A percentile compares a stretch with the other conserved stretches of the same genome.
These are phyloP conservation scores for Limenitis camilla DNA, from an alignment of 2,888 invertebrate species.

Conservation along the genomic window DNA sequence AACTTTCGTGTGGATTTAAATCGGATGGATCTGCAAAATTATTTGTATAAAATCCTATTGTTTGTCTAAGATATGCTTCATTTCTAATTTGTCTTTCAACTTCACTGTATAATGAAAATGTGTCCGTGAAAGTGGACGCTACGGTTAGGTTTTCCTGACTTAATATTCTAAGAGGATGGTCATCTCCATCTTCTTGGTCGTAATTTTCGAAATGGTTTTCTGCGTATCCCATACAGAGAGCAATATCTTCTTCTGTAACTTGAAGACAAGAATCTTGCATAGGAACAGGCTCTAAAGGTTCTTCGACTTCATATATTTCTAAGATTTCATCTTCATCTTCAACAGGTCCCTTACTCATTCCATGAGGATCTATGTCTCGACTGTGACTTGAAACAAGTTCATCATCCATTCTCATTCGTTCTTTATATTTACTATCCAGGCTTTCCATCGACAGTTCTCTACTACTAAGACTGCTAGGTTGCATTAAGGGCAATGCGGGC, in stretches of 20 bases:
- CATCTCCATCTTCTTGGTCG: slow-evolving; percentile 80
- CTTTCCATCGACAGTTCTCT: slow-evolving; percentile 89
- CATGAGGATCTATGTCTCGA: slow-evolving; percentile 66
- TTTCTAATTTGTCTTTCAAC: slow-evolving; percentile 78
- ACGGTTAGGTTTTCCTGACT: slow-evolving; percentile 94
- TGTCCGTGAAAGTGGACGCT: slow-evolving; percentile 91
- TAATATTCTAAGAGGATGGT: slow-evolving; percentile 90
- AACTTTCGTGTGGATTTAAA: slow-evolving; percentile 65
- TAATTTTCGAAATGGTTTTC: slow-evolving; percentile 82
- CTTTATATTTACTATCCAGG: slow-evolving; percentile 83
- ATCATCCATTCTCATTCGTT: slow-evolving; percentile 78
- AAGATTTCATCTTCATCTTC: slow-evolving; percentile 81
- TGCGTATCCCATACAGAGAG: slow-evolving; percentile 84
- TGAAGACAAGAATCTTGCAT: slow-evolving; percentile 91
- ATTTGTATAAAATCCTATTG: slow-evolving; percentile 72
- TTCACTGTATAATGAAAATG: slow-evolving; percentile 78
- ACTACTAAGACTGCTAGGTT: slow-evolving; percentile 81
- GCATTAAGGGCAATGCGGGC: slow-evolving; percentile 86
- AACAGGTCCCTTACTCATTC: slow-evolving; percentile 60
- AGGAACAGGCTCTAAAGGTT: slow-evolving; percentile 86
- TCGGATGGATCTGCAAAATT: slow-evolving; percentile 59
- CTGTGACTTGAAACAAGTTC: slow-evolving; percentile 73
- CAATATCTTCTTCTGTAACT: slow-evolving; percentile 95
- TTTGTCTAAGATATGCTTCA: slow-evolving; percentile 74
- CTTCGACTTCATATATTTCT: slow-evolving; percentile 87